phyloP scores from a whole-genome alignment of 2,113 vertebrate genomes.

The Gymnogyps californianus region DNA sequence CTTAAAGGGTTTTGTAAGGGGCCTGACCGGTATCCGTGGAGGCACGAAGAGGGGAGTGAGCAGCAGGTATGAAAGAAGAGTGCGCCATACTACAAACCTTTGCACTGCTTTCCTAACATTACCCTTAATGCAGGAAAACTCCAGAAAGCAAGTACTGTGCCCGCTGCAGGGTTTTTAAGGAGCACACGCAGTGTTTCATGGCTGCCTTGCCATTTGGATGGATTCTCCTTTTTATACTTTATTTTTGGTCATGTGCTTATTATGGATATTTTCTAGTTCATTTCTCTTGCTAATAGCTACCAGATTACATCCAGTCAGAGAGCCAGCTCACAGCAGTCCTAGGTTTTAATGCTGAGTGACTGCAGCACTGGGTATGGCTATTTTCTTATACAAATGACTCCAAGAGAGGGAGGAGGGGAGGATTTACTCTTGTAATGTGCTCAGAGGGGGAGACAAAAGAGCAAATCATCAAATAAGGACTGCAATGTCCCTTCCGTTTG shows the following conservation, averaged over 20 bases:
- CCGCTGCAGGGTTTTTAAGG: not conserved
- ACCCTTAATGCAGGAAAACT: not conserved
- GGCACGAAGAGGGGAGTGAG: not conserved
- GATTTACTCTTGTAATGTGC: not conserved
- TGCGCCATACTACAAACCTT: not conserved
- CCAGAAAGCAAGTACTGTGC: not conserved
- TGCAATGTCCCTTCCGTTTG: not conserved
- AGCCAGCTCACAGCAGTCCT: not conserved
- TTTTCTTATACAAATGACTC: not conserved
- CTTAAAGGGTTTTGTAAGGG: not conserved
- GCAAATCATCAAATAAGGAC: not conserved
- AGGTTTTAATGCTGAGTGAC: not conserved
- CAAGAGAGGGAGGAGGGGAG: not conserved
- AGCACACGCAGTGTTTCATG: not conserved
- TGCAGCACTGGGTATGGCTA: not conserved
- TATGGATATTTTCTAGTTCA: not conserved
- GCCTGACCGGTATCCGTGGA: not conserved
- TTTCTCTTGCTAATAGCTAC: not conserved
- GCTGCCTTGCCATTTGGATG: not conserved
- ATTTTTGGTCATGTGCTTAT: not conserved
- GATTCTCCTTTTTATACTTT: not conserved
- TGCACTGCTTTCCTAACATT: fast-evolving
- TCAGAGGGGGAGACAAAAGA: not conserved
- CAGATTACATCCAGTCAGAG: not conserved
- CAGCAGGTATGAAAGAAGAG: not conserved